phyloP scores from a whole-genome alignment of 2,113 vertebrate species.

The sheep (Ovis aries) region DNA sequence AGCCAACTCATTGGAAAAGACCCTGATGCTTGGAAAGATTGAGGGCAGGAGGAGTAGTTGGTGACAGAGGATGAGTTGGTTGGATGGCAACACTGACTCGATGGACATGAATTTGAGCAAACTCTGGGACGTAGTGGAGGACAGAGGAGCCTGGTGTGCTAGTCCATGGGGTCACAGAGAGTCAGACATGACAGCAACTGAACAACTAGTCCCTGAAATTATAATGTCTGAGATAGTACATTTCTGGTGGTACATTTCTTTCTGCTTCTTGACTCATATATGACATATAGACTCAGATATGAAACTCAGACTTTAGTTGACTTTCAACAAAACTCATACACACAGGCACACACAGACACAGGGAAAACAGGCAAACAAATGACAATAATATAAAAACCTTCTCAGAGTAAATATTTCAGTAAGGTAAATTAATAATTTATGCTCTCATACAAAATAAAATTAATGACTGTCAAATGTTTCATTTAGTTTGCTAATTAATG shows the following conservation, averaged over 20 bases:
- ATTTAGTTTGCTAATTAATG: not conserved
- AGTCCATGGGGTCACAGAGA: not conserved
- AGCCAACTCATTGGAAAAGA: not conserved
- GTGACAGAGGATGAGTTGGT: not conserved
- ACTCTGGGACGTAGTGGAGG: rapidly evolving
- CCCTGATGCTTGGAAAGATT: not conserved
- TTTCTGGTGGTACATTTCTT: not conserved
- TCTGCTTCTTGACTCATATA: not conserved
- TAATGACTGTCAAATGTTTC: not conserved
- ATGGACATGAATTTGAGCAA: not conserved
- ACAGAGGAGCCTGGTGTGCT: not conserved
- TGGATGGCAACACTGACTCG: not conserved
- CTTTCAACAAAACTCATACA: not conserved
- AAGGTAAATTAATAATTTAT: not conserved
- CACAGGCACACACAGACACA: not conserved
- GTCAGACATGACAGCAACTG: not conserved
- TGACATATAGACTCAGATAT: not conserved
- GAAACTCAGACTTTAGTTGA: not conserved
- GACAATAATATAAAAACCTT: not conserved
- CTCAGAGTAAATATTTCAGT: not conserved
- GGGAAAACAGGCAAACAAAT: not conserved
- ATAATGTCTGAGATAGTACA: not conserved
- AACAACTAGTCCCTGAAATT: not conserved
- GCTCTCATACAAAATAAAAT: not conserved
- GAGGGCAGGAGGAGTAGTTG: not conserved